Conservation (phyloP, 2,888 invertebrate genomes). For the Oxytorus armatus region DNA sequence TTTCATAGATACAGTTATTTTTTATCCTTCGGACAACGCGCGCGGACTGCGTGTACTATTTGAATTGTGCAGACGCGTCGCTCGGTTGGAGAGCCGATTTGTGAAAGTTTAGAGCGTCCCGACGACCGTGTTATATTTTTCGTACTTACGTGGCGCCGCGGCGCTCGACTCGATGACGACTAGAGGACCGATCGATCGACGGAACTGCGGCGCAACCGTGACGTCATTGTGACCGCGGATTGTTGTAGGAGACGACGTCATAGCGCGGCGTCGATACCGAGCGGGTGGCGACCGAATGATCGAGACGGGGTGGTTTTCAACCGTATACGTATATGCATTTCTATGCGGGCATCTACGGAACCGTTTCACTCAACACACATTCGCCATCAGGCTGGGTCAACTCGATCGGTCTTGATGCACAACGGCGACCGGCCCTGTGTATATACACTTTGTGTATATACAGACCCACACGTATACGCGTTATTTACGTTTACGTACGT, state of each 20-base stretch:
- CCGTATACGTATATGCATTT: constrained; percentile 9
- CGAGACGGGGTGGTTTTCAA: constrained; percentile 45
- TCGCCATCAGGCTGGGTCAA: constrained; percentile 73
- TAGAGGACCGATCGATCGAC: constrained; percentile 79
- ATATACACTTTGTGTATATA: constrained; percentile 5
- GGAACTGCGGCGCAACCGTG: constrained; percentile 83
- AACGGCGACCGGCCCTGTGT: too few relatives aligned
- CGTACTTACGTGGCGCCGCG: constrained; percentile 11
- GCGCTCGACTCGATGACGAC: constrained; percentile 32
- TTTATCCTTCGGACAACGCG: too few relatives aligned
- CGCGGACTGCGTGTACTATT: too few relatives aligned
- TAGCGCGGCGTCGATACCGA: constrained; percentile 46
- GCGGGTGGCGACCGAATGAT: constrained; percentile 55
- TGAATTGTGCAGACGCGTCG: too few relatives aligned
- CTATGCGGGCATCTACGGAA: constrained; percentile 1
- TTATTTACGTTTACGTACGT: too few relatives aligned
- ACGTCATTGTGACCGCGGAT: constrained; percentile 80
- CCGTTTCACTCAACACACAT: constrained; percentile 19
- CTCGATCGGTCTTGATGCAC: constrained; percentile 82
- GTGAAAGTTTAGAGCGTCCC: too few relatives aligned
- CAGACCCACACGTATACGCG: too few relatives aligned
- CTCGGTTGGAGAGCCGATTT: too few relatives aligned
- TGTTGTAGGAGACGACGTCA: constrained; percentile 76
- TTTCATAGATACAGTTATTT: too few relatives aligned
- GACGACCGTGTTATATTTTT: too few relatives aligned